Evolutionary conservation across 2,797 vertebrate species (phyloP).

Genomic region (Petrocephalus sullivani): DNA sequence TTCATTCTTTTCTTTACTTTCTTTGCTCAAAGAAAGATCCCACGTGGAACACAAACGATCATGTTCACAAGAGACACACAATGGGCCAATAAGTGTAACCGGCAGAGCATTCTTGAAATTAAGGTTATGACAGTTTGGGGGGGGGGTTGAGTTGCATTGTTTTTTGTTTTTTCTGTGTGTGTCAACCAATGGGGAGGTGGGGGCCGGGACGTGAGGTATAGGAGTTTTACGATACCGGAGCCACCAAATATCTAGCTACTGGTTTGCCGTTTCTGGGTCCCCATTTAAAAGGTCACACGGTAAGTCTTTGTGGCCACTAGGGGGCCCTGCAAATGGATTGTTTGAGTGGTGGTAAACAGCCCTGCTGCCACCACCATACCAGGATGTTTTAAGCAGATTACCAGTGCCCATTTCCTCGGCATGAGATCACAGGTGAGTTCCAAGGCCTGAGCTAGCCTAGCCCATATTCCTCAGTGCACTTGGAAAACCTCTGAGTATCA

Average conservation of each 20-base stretch:
- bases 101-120: slow-evolving; percentile 38
- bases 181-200: not conserved
- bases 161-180: not conserved
- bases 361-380: not conserved
- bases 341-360: not conserved
- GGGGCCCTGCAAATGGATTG: not conserved
- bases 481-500: not conserved
- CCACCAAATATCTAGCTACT: not conserved
- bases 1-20: slow-evolving; percentile 24
- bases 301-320: not conserved
- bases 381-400: not conserved
- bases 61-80: slow-evolving; percentile 45
- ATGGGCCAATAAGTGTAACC: slow-evolving; percentile 25
- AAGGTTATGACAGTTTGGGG: slow-evolving; percentile 32
- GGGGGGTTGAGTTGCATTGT: slow-evolving; percentile 24
- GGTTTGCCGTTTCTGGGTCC: not conserved
- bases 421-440: not conserved
- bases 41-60: slow-evolving; percentile 25
- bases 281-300: not conserved
- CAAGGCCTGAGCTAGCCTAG: not conserved
- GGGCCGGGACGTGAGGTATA: not conserved
- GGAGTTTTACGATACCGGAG: not conserved
- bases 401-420: not conserved
- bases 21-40: slow-evolving; percentile 43
- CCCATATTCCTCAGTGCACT: not conserved